These are phyloP conservation scores for Nudaria mundana DNA, from an alignment of 2,888 invertebrate species.

Conservation along the genomic window DNA sequence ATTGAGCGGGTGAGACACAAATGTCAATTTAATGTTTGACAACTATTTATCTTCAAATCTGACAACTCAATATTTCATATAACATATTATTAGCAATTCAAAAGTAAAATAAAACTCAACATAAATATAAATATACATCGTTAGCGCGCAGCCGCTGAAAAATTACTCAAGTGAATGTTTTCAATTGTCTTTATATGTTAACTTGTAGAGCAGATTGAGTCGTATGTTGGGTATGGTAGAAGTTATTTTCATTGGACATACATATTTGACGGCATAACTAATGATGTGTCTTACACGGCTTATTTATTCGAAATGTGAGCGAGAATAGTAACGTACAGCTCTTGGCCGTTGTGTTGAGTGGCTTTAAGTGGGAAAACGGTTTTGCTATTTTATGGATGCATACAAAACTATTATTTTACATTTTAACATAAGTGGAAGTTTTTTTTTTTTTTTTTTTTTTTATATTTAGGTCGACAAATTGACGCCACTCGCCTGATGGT, in stretches of 20 bases:
- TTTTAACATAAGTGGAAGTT: too few species aligned
- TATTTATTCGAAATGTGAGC: slow-evolving; percentile 34
- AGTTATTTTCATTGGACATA: slow-evolving; percentile 42
- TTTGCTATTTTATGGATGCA: too few species aligned
- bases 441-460: too few species aligned
- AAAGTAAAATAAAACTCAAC: slow-evolving; percentile 18
- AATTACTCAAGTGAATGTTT: slow-evolving; percentile 40
- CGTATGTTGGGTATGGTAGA: slow-evolving; percentile 42
- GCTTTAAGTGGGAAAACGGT: slow-evolving; percentile 13
- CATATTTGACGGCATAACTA: slow-evolving; percentile 49
- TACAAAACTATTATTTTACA: too few species aligned
- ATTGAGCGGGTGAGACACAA: slow-evolving; percentile 9
- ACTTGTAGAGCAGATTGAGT: slow-evolving; percentile 48
- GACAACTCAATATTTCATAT: slow-evolving; percentile 28
- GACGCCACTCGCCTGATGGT: too few species aligned
- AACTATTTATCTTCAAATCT: slow-evolving; percentile 18
- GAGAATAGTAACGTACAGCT: slow-evolving; percentile 28
- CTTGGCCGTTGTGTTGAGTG: slow-evolving; percentile 14
- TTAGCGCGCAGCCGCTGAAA: slow-evolving; percentile 40
- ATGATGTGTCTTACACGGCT: slow-evolving; percentile 44
- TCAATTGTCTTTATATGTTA: slow-evolving; percentile 35
- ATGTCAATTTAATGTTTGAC: slow-evolving; percentile 22
- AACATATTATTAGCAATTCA: slow-evolving; percentile 24
- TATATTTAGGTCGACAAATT: too few species aligned
- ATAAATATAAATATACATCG: slow-evolving; percentile 32